Base-by-base conservation (phyloP, 1,140 invertebrate genomes). In the Linepithema humile region DNA sequence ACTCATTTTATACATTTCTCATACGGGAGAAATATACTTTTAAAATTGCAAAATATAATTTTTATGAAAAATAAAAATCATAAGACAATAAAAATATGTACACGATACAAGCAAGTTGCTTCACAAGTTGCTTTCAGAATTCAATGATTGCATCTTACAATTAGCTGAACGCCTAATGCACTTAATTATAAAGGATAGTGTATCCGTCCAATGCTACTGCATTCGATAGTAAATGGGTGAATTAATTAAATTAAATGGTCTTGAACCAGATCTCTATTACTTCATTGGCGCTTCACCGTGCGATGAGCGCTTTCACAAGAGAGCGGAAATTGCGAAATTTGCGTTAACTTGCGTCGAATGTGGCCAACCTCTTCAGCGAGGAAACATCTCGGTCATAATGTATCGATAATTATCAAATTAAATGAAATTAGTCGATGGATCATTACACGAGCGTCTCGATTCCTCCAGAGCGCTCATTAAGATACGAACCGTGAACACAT, bases 271-370 rank as follows among this genome's bases (percentile, higher is more conserved):
- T 80, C 26, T 40, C 75, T 43, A 40, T 69, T 80, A 57, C 64
- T 80, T 40, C 48, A 32, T 40, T 57, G 75, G 32, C 35, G 53
- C 10, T 29, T 15, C 23, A 38, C 4, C 32, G 38, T 29, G 72
- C 55, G 75, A 69, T 80, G 64, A 43, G 48, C 75, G 75, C 64
- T 80, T 80, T 80, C 75, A 80, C 75, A 69, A 80, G 75, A 69
- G 64, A 80, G n/a, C 75, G 75, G 75, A 80, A 80, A 80, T 80
- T 80, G 67, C 64, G 60, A 80, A 69, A 80, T 80, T 80, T 80
- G 35, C 48, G 12, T 69, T 70, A 80, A 57, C 64, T 80, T 69
- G 23, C 10, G 35, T 45, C 62, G 69, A 80, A 70, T 12, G 64
- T 20, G 48, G 62, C 2, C 17, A 35, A 35, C 10, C 40, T 80